These are phyloP conservation scores for Campopleginae sp. DNA, from an alignment of 2,888 invertebrate species.

Conservation along the genomic window DNA sequence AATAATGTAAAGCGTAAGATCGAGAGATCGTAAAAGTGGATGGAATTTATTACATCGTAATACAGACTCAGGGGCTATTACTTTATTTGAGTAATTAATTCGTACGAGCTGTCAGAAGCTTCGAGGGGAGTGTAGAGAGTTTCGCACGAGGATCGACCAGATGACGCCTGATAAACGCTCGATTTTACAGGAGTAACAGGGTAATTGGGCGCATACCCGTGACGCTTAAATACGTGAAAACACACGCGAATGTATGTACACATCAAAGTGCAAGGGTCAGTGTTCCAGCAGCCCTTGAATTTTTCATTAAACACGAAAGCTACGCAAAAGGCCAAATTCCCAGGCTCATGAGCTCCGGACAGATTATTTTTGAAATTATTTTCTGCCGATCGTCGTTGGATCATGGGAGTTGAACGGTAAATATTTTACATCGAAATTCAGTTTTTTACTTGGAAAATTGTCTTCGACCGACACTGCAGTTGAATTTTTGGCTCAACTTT, in stretches of 20 bases:
- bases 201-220: constrained; percentile 77
- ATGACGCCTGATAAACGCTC: constrained; percentile 72
- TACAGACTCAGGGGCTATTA: neutral
- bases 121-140: constrained; percentile 48
- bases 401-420: no score
- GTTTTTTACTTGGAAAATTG: no score
- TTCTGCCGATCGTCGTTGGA: neutral
- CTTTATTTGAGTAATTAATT: constrained; percentile 58
- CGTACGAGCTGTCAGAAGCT: constrained; percentile 29
- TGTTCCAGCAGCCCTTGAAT: constrained; percentile 65
- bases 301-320: constrained; percentile 68
- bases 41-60: neutral
- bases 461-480: no score
- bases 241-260: constrained; percentile 15
- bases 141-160: constrained; percentile 72
- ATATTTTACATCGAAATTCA: no score
- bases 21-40: neutral
- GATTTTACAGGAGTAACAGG: constrained; percentile 71
- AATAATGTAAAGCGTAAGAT: neutral
- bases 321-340: constrained; percentile 71
- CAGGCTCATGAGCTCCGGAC: constrained; percentile 72
- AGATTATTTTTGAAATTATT: neutral
- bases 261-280: constrained; percentile 39
- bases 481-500: no score
- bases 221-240: constrained; percentile 67